Conservation (phyloP, 1,140 invertebrate species). For the Philopotamus ludificatus region DNA sequence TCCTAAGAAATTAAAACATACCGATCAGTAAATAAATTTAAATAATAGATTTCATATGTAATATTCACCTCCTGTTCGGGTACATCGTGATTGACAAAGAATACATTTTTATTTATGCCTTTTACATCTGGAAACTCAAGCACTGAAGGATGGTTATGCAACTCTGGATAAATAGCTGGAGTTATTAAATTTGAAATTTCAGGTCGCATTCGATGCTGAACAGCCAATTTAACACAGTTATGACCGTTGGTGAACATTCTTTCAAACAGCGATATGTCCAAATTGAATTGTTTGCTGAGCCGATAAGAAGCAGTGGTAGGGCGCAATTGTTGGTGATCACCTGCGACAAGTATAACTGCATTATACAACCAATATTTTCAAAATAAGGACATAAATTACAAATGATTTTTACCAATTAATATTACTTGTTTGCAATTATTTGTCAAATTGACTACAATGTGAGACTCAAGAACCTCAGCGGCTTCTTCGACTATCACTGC, state of each 20-base stretch:
- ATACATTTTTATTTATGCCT: conserved; percentile 59
- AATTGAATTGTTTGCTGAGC: conserved; percentile 59
- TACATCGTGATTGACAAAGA: conserved; percentile 61
- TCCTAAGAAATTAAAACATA: conserved; percentile 46
- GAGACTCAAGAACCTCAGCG: conserved; percentile 78
- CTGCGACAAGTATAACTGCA: conserved; percentile 46
- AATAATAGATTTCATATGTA: conserved; percentile 21
- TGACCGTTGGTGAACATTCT: conserved; percentile 64
- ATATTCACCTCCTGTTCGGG: conserved; percentile 53
- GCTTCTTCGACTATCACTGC: conserved; percentile 83
- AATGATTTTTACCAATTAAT: conserved; percentile 64
- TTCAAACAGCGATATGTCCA: conserved; percentile 75
- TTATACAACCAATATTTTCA: too few relatives aligned
- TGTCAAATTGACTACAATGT: conserved; percentile 72
- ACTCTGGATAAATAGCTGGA: conserved; percentile 61
- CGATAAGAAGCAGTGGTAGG: conserved; percentile 63
- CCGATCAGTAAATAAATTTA: not conserved
- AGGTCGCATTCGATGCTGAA: conserved; percentile 69
- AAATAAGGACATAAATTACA: not conserved
- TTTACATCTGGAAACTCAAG: conserved; percentile 52
- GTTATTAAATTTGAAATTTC: conserved; percentile 62
- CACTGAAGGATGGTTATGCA: conserved; percentile 60
- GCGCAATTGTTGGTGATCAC: conserved; percentile 76
- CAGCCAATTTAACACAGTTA: conserved; percentile 54
- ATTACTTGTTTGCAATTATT: conserved; percentile 75